Conservation (phyloP, 2,113 vertebrate species). For the Prunella fulvescens region DNA sequence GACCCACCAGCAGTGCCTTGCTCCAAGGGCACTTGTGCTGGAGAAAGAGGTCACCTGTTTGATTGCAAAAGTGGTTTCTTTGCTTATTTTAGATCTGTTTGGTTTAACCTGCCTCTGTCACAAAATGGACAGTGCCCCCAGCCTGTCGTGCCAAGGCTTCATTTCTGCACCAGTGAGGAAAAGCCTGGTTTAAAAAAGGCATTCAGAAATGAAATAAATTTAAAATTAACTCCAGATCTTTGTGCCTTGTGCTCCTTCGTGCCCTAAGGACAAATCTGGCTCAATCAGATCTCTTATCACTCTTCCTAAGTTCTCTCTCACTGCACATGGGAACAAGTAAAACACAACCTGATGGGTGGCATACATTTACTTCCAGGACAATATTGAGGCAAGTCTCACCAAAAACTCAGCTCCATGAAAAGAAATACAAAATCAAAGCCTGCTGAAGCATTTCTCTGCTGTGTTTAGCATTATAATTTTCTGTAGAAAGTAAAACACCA, state of each 20-base stretch:
- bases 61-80: neutral
- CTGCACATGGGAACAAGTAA: neutral
- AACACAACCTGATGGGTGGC: accelerated
- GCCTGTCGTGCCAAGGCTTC: neutral
- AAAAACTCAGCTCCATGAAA: neutral
- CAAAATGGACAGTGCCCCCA: neutral
- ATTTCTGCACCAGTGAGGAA: neutral
- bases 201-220: neutral
- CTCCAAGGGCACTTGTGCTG: neutral
- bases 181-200: neutral
- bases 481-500: neutral
- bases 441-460: neutral
- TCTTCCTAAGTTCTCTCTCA: neutral
- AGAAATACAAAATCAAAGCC: neutral
- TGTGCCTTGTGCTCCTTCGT: neutral
- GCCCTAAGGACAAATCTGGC: neutral
- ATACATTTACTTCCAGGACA: neutral
- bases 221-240: neutral
- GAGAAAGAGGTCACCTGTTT: neutral
- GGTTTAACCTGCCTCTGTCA: neutral
- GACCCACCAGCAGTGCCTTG: neutral
- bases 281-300: neutral
- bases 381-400: neutral
- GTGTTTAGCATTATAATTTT: neutral
- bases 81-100: neutral